Base-by-base conservation (phyloP, 2,888 invertebrate genomes). In the Diplolepis rosae region DNA sequence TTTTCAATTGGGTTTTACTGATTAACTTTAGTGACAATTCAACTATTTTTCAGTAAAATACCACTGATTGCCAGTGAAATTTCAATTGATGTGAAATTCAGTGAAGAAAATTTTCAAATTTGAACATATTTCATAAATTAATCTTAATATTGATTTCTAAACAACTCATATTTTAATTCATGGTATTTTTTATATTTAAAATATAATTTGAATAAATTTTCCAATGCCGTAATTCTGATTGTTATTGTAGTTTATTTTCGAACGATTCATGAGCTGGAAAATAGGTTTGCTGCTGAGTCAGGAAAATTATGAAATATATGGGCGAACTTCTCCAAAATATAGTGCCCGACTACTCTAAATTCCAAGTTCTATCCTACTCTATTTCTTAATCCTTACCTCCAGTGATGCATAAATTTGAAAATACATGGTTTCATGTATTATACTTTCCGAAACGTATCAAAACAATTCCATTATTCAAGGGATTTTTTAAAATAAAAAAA, bases 271-370 rank as follows among this genome's bases (percentile, higher is more conserved):
- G 22, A 24, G 1, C 56, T 13, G 7, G 35, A 35, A 56, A 22
- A 56, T 56, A 56, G 22, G 9, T 56, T 51, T 22, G 11, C 27
- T 56, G 56, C 56, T 56, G 56, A 56, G 56, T 56, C 30, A 11
- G 9, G 32, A 13, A 56, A 56, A 56, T 18, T 22, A 18, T 22
- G 32, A 56, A 56, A 56, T 56, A 18, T 4, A 56, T 56, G 56
- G 56, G 32, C 30, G 56, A 56, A 32, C 56, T 56, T 56, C 22
- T 32, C 22, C 13, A 32, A 56, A 32, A 56, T 35, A 56, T 56
- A 56, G 11, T 56, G 32, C 35, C 32, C 18, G 18, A n/a, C 30
- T 18, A 30, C 32, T 56, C 32, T 56, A 56, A 56, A 56, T 56
- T 56, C 32, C 30, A 56, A 22, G 22, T 32, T 3, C 56, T 18